Evolutionary conservation across 2,888 invertebrate genomes (phyloP), one percentile per base, ranked within the genome.

Genomic region (Andrena haemorrhoa): DNA sequence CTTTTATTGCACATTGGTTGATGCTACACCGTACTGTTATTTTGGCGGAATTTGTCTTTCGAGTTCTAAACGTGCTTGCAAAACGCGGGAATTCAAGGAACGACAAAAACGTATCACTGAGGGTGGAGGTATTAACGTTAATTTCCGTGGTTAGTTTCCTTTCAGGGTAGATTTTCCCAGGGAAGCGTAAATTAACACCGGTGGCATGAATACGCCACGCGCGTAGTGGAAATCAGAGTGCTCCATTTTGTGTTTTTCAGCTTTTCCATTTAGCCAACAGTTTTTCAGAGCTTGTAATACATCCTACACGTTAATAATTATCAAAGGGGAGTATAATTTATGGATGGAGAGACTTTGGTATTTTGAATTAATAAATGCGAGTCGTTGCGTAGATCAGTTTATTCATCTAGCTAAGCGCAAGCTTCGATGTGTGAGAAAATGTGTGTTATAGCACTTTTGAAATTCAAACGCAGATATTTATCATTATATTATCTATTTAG

Each of bases 121-220:
- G 41, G 61, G 41, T 49, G 5, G 29, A 53, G n/a, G 12, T 10
- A 31, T 29, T 47, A 41, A 23, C 53, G 75, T 68, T 60, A 61
- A 75, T 78, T 68, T 35, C 23, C 31, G 41, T 23, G 7, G 20
- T 10, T 75, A 26, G 16, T 23, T 49, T 68, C 63, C 58, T 60
- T 51, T 53, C 53, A 47, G 47, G 53, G n/a, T 26, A 12, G 56
- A 76, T 47, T 77, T 76, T 76, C 76, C 47, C 73, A 53, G 69
- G 76, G 68, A 77, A 77, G 82, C 58, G 73, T 66, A 76, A 71
- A 82, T 82, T 82, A 77, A 66, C 60, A 61, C 33, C 56, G 51
- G 75, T 29, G 60, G 58, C 31, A 85, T 72, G 64, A 80, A 80
- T 71, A 61, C 47, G 41, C 16, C 51, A 20, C 47, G n/a, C 23